Conservation (phyloP, 2,113 vertebrate species). For the Tylochromis polylepis region DNA sequence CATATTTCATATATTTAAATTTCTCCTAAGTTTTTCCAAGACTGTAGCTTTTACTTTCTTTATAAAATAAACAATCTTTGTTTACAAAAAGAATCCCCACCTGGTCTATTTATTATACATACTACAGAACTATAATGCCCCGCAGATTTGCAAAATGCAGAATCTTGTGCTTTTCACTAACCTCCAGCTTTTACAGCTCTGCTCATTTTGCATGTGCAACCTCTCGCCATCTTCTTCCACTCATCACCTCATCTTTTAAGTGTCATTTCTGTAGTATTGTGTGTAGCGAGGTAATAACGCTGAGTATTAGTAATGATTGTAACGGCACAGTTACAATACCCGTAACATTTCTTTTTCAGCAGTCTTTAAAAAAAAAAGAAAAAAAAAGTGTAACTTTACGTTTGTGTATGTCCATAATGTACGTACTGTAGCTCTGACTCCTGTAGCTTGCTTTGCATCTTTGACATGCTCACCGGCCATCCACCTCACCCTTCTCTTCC, state of each 20-base stretch:
- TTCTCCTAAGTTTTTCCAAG: conserved; percentile 68
- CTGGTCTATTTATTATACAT: conserved; percentile 57
- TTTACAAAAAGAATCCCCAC: conserved; percentile 63
- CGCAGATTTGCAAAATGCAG: background rate
- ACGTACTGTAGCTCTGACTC: conserved; percentile 78
- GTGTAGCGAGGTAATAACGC: background rate
- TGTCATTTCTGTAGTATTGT: conserved; percentile 14
- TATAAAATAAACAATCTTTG: conserved; percentile 82
- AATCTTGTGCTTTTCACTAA: conserved; percentile 56
- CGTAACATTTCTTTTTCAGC: conserved; percentile 9
- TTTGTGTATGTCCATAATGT: conserved; percentile 52
- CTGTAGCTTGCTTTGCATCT: conserved; percentile 89
- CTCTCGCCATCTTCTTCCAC: conserved; percentile 1
- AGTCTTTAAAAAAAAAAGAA: background rate
- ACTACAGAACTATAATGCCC: background rate
- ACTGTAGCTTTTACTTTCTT: conserved; percentile 78
- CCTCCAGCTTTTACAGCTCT: conserved; percentile 36
- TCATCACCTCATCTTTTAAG: conserved; percentile 1
- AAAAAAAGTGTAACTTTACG: conserved; percentile 19
- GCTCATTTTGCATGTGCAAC: conserved; percentile 24
- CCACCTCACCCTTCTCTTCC: conserved; percentile 98
- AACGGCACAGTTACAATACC: conserved; percentile 37
- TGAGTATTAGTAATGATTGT: background rate
- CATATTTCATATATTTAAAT: conserved; percentile 81
- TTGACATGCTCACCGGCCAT: conserved; percentile 93